phyloP scores from a whole-genome alignment of 37 sponge, comb jelly and placozoan species.

The Spongia lamella region DNA sequence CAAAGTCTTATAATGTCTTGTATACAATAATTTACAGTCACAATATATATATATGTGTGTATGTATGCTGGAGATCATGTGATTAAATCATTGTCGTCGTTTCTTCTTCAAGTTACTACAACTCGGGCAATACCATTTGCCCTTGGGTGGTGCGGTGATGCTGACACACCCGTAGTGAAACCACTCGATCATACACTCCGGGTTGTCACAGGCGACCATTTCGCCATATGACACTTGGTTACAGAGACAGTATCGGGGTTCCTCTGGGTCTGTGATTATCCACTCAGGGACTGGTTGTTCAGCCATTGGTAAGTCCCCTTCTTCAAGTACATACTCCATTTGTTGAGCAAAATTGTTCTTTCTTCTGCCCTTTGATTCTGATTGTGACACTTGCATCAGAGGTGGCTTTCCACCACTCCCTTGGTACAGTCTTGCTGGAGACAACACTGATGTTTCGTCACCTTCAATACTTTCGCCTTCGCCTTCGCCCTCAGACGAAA shows the following conservation, averaged over 20 bases:
- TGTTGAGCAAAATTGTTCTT: background rate
- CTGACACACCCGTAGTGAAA: slow-evolving; percentile 98
- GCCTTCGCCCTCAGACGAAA: slow-evolving; percentile 28
- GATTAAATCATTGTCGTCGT: slow-evolving; percentile 37
- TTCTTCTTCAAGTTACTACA: slow-evolving; percentile 72
- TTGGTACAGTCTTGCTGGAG: slow-evolving; percentile 56
- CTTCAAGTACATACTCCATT: background rate
- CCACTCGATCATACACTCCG: slow-evolving; percentile 96
- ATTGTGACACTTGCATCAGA: slow-evolving; percentile 20
- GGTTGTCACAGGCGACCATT: slow-evolving; percentile 99
- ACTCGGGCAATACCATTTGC: slow-evolving; percentile 99
- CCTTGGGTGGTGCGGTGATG: slow-evolving; percentile 93
- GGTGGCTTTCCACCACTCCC: slow-evolving; percentile 84
- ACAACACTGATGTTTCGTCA: slow-evolving; percentile 44
- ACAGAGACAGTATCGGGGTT: slow-evolving; percentile 95
- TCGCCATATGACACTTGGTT: slow-evolving; percentile 99
- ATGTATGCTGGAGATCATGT: background rate
- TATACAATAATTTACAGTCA: no score
- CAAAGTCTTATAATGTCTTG: slow-evolving; percentile 13
- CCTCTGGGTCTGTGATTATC: slow-evolving; percentile 89
- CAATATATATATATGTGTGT: no score
- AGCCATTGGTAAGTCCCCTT: background rate
- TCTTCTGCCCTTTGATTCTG: slow-evolving; percentile 44
- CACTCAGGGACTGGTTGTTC: slow-evolving; percentile 49
- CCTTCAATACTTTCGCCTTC: slow-evolving; percentile 52